phyloP scores from a whole-genome alignment of 2,113 vertebrate genomes.

The Takifugu bimaculatus region DNA sequence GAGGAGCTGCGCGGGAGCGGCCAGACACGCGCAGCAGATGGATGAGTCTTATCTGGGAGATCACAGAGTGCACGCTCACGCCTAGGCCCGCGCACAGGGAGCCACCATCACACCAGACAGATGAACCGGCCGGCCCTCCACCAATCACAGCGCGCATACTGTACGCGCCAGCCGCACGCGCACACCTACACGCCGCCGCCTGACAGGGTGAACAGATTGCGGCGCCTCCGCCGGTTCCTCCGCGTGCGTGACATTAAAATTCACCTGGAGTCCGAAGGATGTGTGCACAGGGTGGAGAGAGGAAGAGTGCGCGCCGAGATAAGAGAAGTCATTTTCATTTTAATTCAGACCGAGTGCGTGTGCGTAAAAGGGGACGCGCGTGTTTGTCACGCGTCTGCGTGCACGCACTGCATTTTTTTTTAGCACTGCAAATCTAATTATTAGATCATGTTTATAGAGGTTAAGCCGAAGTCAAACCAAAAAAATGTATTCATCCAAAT shows the following conservation, averaged over 20 bases:
- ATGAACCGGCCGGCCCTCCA: slow-evolving; percentile 55
- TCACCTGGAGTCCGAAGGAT: slow-evolving; percentile 57
- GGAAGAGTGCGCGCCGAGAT: slow-evolving; percentile 37
- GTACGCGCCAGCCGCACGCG: slow-evolving; percentile 21
- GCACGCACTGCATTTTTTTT: too few species aligned
- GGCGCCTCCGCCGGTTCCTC: slow-evolving; percentile 33
- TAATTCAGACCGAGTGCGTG: slow-evolving; percentile 29
- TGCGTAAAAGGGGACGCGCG: neutral
- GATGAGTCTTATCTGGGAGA: slow-evolving; percentile 71
- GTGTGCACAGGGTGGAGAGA: slow-evolving; percentile 6
- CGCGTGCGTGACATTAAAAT: slow-evolving; percentile 60
- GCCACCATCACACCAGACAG: slow-evolving; percentile 70
- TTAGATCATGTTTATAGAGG: too few species aligned
- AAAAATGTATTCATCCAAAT: too few species aligned
- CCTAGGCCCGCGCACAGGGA: slow-evolving; percentile 56
- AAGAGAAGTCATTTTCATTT: slow-evolving; percentile 57
- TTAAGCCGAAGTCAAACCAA: too few species aligned
- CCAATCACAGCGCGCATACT: slow-evolving; percentile 49
- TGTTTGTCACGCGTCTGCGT: neutral
- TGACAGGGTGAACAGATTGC: slow-evolving; percentile 62
- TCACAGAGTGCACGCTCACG: slow-evolving; percentile 63
- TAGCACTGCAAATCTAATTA: too few species aligned
- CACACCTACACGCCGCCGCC: slow-evolving; percentile 30
- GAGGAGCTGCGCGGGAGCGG: slow-evolving; percentile 55
- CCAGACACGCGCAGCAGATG: slow-evolving; percentile 69